A percentile compares a stretch with the other conserved stretches of the same genome.
phyloP scores from a whole-genome alignment of 2,113 vertebrate species.

The Scatophagus argus region DNA sequence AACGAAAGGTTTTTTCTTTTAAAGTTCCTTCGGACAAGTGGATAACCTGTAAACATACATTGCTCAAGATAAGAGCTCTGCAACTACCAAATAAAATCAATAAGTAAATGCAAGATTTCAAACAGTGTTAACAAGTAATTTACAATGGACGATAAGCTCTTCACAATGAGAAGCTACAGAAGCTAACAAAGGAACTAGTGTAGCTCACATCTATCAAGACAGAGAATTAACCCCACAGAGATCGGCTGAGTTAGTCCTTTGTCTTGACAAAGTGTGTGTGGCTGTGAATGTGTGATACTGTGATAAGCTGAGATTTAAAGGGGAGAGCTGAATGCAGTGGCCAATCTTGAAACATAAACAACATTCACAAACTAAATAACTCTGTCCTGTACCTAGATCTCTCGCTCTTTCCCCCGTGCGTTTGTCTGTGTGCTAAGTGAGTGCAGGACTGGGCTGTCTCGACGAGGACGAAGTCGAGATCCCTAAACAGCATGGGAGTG shows the following conservation, averaged over 20 bases:
- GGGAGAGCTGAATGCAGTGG: not conserved
- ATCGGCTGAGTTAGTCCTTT: slow-evolving; percentile 39
- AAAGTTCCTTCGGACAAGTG: slow-evolving; percentile 13
- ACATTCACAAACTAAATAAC: slow-evolving; percentile 7
- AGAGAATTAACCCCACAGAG: slow-evolving; percentile 61
- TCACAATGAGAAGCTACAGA: slow-evolving; percentile 56
- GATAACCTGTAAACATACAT: slow-evolving; percentile 46
- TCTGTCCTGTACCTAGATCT: not conserved
- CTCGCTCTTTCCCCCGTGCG: not conserved
- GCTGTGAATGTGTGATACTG: slow-evolving; percentile 39
- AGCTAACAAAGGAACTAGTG: slow-evolving; percentile 50
- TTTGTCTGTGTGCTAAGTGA: not conserved
- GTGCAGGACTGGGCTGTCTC: not conserved
- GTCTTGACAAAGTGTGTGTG: slow-evolving; percentile 36
- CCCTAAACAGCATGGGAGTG: not conserved
- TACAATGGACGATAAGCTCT: slow-evolving; percentile 68
- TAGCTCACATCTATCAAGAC: slow-evolving; percentile 54
- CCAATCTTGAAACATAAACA: slow-evolving; percentile 15
- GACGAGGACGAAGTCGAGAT: not conserved
- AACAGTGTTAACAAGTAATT: slow-evolving; percentile 66
- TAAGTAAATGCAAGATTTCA: slow-evolving; percentile 60
- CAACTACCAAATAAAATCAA: slow-evolving; percentile 53
- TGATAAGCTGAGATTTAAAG: slow-evolving; percentile 55
- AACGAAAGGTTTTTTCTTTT: not conserved
- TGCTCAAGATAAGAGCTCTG: slow-evolving; percentile 51